Evolutionary conservation across 2,113 vertebrate species (phyloP), one percentile per base, ranked within the genome.

Genomic region (Eleginops maclovinus): DNA sequence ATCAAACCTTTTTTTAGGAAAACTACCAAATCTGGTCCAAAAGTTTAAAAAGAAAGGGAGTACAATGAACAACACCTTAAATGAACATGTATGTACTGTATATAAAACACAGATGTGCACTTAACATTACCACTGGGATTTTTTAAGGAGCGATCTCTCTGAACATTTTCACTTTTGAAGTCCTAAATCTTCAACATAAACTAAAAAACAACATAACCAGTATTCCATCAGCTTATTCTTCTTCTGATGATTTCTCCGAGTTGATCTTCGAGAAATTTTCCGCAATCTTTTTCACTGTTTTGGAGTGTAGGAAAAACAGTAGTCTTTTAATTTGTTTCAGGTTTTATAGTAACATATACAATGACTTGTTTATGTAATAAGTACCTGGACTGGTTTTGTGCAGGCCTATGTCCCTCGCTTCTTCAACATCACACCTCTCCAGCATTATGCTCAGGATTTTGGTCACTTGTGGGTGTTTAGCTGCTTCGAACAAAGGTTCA

Each of bases 361-460:
- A 7, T 12, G 15, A 40, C 0, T n/a, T 21, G 0, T 0, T n/a
- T n/a, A 4, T 13, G 26, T 70, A 3, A 16, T 43, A 22, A 12
- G 21, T 74, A 89, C 91, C 80, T 84, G 50, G 5, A 14, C 0
- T 50, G n/a, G 14, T 44, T 70, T 79, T 54, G 9, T 58, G 51
- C 53, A 4, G 53, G 22, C 43, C 31, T 36, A 26, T 17, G 6
- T 64, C 46, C 3, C 36, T 58, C 0, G 22, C 9, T 2, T 69
- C 86, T 13, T 82, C 60, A 14, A 5, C 44, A 9, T 89, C 87
- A 50, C 90, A 93, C 68, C 87, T 87, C 74, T 87, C 71, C 1
- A 93, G 77, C 1, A 79, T 50, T 31, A 93, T 72, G 24, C 26
- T 87, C 40, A 90, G 2, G 14, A 46, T 82, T 71, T 92, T 92